Base-by-base conservation (phyloP, 2,113 vertebrate species). In the Synchiropus splendidus region DNA sequence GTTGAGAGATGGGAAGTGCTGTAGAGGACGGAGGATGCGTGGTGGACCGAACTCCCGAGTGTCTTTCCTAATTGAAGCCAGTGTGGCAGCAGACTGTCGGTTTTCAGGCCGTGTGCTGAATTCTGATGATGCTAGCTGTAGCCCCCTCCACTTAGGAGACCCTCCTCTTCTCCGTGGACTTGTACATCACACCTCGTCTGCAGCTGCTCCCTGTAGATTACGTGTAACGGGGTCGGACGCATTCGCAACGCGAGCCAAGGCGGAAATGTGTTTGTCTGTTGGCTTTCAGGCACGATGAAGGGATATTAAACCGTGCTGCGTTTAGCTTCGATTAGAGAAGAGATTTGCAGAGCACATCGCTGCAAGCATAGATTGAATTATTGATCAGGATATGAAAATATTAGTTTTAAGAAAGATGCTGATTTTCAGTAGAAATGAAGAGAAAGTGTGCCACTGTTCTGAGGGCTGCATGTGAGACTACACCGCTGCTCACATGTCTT, bases 61-160 rank as follows among this genome's bases (percentile, higher is more conserved):
- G 21, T 27, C 21, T 27, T 8, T 27, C 4, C 79, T 83, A 84
- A 86, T 85, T 85, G 79, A 82, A 75, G 77, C 72, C 61, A 45
- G 64, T 71, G 76, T 70, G 67, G 72, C 51, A 61, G 65, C 50
- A 38, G 75, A 61, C 67, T 51, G 69, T 32, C 67, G 54, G 72
- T 82, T 81, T 78, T 47, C 34, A 63, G 57, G 51, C 45, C 59
- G 75, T 80, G 80, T 42, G 64, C 63, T 70, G 81, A 83, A 85
- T 86, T 69, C 75, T 75, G 78, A 86, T 85, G 67, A 73, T 48
- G 58, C 45, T 64, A 57, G 48, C 50, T 16, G 54, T 62, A 56
- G 36, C 30, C 60, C 52, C 39, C 43, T 62, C 48, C 45, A 6
- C 44, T n/a, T n/a, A n/a, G n/a, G n/a, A 56, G 42, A 48, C 36